Evolutionary conservation across 2,113 vertebrate species (phyloP).

Genomic region (Sardina pilchardus): DNA sequence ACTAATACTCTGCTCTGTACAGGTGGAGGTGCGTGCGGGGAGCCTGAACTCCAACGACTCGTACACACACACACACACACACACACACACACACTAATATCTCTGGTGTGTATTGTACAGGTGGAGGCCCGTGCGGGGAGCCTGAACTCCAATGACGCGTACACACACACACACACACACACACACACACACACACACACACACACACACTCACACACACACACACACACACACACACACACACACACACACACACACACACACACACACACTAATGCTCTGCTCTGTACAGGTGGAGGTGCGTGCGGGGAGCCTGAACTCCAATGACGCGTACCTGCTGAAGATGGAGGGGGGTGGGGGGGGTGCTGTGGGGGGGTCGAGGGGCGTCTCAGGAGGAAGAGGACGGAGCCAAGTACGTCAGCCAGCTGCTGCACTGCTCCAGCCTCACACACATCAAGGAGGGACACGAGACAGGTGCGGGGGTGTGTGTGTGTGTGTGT

Average conservation of each 20-base stretch:
- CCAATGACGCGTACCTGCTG: conserved; percentile 88
- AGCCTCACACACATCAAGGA: conserved; percentile 68
- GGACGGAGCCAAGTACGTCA: conserved; percentile 76
- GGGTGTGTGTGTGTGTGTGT: neutral
- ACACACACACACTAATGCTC: neutral
- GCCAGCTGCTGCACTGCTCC: conserved; percentile 70
- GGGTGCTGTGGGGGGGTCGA: conserved; percentile 83
- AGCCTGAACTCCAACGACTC: conserved; percentile 88
- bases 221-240: too few relatives aligned
- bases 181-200: too few relatives aligned
- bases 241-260: too few relatives aligned
- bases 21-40: conserved; percentile 78
- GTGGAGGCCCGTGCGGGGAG: conserved; percentile 74
- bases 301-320: conserved; percentile 78
- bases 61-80: conserved; percentile 55
- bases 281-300: conserved; percentile 76
- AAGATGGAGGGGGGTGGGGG: conserved; percentile 72
- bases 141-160: conserved; percentile 89
- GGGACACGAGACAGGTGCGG: conserved; percentile 81
- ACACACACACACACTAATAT: too few relatives aligned
- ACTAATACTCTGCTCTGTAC: conserved; percentile 3
- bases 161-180: conserved; percentile 35
- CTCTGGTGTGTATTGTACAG: too few relatives aligned
- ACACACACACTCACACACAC: too few relatives aligned
- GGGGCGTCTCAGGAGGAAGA: conserved; percentile 83